Conservation (phyloP, 2,113 vertebrate species). For the Syngnathus typhle region DNA sequence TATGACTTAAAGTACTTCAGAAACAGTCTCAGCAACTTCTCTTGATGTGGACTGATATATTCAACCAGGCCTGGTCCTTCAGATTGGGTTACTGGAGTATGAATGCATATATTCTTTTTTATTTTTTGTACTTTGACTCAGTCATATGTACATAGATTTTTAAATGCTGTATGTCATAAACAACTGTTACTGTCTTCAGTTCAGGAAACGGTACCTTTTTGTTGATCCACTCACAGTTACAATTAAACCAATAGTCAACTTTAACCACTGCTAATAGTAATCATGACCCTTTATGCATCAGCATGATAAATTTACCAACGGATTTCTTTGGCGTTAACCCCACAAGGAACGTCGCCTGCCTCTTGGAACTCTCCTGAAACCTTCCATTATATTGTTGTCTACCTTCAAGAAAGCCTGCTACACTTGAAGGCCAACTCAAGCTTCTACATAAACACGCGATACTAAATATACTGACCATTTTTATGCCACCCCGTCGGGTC, state of each 20-base stretch:
- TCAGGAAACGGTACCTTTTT: neutral
- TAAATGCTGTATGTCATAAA: neutral
- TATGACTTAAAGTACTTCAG: neutral
- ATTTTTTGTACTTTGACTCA: neutral
- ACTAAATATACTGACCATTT: neutral
- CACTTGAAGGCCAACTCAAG: too few relatives aligned
- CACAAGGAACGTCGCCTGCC: neutral
- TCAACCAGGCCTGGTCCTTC: neutral
- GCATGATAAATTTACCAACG: neutral
- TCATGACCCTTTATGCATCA: neutral
- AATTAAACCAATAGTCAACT: neutral
- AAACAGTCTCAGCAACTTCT: slow-evolving; percentile 3
- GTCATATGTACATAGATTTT: neutral
- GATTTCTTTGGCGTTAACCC: neutral
- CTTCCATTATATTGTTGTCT: neutral
- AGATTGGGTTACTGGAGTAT: neutral
- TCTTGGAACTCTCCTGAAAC: neutral
- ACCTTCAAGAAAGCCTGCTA: too few relatives aligned
- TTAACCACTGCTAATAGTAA: neutral
- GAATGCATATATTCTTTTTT: neutral
- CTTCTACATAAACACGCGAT: neutral
- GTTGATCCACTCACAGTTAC: neutral
- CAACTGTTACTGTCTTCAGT: neutral
- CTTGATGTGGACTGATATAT: neutral
- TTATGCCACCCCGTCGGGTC: neutral